phyloP scores from a whole-genome alignment of 1,140 invertebrate genomes.

The Oryctes rhinoceros region DNA sequence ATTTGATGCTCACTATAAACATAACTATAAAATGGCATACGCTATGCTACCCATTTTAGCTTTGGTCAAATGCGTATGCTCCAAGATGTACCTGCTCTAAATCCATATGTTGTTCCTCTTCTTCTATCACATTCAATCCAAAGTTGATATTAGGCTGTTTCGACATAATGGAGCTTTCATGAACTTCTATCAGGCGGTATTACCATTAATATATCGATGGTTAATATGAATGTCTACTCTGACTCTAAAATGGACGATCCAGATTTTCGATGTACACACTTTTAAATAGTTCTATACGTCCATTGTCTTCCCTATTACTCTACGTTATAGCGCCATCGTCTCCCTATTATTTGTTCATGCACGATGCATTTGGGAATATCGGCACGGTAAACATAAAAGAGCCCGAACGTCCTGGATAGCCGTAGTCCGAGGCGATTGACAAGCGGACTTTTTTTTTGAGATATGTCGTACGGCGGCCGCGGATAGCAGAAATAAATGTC shows the following conservation, averaged over 20 bases:
- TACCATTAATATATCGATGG: no score
- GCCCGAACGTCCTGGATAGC: neutral
- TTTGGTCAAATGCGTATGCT: no score
- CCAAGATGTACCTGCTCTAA: no score
- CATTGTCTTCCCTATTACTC: neutral
- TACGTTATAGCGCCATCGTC: neutral
- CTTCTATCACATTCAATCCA: no score
- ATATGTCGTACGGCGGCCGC: neutral
- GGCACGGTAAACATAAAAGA: neutral
- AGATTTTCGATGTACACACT: neutral
- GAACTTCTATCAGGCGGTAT: no score
- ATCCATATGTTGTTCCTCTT: no score
- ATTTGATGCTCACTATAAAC: no score
- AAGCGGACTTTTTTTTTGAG: neutral
- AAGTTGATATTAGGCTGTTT: no score
- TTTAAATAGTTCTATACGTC: neutral
- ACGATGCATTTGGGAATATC: slow-evolving; percentile 8
- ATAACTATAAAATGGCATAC: no score
- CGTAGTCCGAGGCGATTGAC: neutral
- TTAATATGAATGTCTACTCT: neutral
- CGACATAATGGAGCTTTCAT: no score
- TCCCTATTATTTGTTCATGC: neutral
- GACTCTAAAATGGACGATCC: neutral
- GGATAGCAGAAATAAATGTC: slow-evolving; percentile 27
- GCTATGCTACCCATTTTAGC: no score